A percentile compares a stretch with the other conserved stretches of the same genome.
These are phyloP conservation scores for Hydrozoanthus gracilis DNA, from an alignment of 92 coral and sea anemone genomes.

Conservation along the genomic window DNA sequence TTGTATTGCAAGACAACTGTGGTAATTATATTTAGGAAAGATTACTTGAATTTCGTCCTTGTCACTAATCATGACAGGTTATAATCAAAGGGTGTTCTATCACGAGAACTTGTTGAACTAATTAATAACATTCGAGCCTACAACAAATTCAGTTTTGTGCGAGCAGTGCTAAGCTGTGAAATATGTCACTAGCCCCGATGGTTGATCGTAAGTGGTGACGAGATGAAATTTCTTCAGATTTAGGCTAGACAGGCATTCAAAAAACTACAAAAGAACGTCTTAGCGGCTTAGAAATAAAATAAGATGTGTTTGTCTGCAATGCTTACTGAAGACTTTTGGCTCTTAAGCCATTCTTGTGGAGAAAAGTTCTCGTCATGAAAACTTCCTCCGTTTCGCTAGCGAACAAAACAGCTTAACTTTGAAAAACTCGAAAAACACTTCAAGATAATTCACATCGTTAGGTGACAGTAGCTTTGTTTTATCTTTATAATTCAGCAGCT, in stretches of 20 bases:
- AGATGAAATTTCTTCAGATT: constrained; percentile 4
- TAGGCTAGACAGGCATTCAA: constrained; percentile 16
- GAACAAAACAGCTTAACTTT: too few relatives aligned
- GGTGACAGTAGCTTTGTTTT: too few relatives aligned
- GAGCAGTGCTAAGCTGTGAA: constrained; percentile 28
- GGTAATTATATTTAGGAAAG: background rate
- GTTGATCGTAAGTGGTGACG: background rate
- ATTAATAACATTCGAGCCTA: background rate
- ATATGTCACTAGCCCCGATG: background rate
- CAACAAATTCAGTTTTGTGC: background rate
- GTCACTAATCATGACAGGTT: background rate
- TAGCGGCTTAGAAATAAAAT: background rate
- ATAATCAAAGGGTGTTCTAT: background rate
- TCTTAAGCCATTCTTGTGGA: background rate
- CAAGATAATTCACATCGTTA: too few relatives aligned
- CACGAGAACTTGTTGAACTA: constrained; percentile 12
- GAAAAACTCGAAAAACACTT: too few relatives aligned
- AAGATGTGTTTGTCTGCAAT: background rate
- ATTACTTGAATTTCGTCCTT: background rate
- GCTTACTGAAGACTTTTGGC: too few relatives aligned
- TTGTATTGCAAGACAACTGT: background rate
- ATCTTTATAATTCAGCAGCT: background rate
- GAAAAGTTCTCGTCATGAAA: background rate
- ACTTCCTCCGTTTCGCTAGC: background rate
- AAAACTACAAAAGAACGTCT: background rate